Conservation (phyloP, 2,888 invertebrate species). For the Microdon myrmicae region DNA sequence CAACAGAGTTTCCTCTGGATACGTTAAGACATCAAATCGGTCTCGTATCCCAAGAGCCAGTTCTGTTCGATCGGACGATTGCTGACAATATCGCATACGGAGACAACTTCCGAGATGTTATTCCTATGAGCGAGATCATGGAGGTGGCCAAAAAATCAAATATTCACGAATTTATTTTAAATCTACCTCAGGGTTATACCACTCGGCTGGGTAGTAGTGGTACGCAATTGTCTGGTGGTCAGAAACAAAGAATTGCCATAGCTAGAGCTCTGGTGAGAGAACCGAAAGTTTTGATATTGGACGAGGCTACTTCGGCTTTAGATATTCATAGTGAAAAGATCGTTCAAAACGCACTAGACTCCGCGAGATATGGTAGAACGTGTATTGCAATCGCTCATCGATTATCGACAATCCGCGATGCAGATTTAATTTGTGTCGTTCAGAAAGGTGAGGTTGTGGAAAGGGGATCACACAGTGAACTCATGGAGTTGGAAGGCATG, state of each 20-base stretch:
- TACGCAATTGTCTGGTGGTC: constrained; percentile 83
- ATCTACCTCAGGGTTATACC: constrained; percentile 79
- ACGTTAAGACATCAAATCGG: constrained; percentile 80
- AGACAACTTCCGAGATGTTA: constrained; percentile 73
- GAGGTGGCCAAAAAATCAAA: constrained; percentile 79
- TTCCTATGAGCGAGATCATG: constrained; percentile 78
- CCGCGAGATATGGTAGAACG: constrained; percentile 81
- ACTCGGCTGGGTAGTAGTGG: constrained; percentile 80
- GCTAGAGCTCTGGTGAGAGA: constrained; percentile 80
- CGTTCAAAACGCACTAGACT: constrained; percentile 86
- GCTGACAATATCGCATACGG: constrained; percentile 89
- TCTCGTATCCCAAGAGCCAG: constrained; percentile 86
- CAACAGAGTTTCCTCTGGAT: constrained; percentile 72
- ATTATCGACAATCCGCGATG: constrained; percentile 82
- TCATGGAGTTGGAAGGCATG: constrained; percentile 74
- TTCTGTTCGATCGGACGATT: constrained; percentile 83
- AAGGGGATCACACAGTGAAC: constrained; percentile 79
- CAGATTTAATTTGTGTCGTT: constrained; percentile 85
- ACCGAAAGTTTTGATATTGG: constrained; percentile 76
- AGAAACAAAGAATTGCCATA: constrained; percentile 89
- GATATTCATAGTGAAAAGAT: constrained; percentile 81
- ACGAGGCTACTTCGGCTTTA: constrained; percentile 83
- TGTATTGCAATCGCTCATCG: constrained; percentile 89
- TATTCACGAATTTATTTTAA: constrained; percentile 79
- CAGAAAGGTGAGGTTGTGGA: constrained; percentile 81